Evolutionary conservation across 1,140 invertebrate species (phyloP).

Genomic region (Lepidostoma basale): DNA sequence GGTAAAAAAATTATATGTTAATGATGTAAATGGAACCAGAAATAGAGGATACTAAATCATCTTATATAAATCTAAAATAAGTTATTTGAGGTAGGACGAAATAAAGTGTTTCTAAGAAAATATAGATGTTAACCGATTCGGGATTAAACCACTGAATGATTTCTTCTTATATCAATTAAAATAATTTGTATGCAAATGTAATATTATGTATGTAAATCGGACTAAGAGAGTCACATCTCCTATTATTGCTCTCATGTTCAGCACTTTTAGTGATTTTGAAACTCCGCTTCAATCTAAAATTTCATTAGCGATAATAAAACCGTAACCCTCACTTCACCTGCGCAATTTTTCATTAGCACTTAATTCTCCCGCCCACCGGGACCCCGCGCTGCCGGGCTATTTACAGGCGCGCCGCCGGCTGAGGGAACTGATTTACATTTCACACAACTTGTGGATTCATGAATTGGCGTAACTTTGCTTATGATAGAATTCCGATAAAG

Average conservation of each 20-base stretch:
- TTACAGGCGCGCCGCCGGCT: no score
- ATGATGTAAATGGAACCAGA: no score
- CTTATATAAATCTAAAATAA: no score
- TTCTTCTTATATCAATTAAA: no score
- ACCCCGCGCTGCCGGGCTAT: background rate
- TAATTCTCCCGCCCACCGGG: conserved; percentile 24
- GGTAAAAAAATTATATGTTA: no score
- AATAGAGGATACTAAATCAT: no score
- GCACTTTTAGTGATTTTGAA: background rate
- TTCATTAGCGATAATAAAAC: conserved; percentile 31
- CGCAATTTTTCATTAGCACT: conserved; percentile 38
- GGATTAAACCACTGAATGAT: no score
- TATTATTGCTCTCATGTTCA: background rate
- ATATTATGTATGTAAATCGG: no score
- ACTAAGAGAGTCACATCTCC: background rate
- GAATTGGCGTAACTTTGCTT: conserved; percentile 1
- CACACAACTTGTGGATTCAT: conserved; percentile 10
- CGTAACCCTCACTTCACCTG: conserved; percentile 31
- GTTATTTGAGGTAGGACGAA: no score
- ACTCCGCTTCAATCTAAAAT: background rate
- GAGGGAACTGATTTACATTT: conserved; percentile 10
- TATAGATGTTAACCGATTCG: no score
- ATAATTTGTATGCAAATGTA: no score
- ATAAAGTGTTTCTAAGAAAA: no score
- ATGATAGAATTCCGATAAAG: conserved; percentile 7